These are phyloP conservation scores for Rotaria socialis DNA, from an alignment of 2,888 invertebrate genomes.

Conservation along the genomic window DNA sequence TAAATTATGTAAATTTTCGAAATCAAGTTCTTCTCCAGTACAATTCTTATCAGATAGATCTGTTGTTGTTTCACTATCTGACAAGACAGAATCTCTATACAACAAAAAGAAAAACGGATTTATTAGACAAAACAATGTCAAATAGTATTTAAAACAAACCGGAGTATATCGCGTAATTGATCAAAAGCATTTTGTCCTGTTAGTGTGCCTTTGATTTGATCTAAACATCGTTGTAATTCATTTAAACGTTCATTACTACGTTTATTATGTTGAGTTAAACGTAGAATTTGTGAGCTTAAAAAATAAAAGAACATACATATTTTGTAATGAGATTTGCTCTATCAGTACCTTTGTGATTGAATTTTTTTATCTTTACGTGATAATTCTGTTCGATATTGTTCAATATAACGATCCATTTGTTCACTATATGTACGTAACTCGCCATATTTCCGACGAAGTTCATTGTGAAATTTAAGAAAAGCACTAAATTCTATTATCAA, in stretches of 20 bases:
- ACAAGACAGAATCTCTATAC: not conserved
- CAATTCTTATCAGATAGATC: slow-evolving; percentile 30
- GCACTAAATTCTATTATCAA: not conserved
- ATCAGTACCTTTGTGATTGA: slow-evolving; percentile 18
- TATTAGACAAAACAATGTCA: not conserved
- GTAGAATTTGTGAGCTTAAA: slow-evolving; percentile 29
- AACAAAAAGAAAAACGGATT: not conserved
- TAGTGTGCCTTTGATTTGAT: slow-evolving; percentile 23
- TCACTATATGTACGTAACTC: not conserved
- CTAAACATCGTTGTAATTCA: slow-evolving; percentile 24
- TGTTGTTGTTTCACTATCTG: slow-evolving; percentile 32
- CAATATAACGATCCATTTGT: slow-evolving; percentile 3
- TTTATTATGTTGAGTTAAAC: slow-evolving; percentile 33
- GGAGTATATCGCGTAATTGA: slow-evolving; percentile 16
- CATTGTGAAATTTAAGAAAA: slow-evolving; percentile 24
- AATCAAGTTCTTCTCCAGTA: slow-evolving; percentile 34
- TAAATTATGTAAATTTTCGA: not conserved
- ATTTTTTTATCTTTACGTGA: slow-evolving; percentile 28
- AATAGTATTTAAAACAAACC: not conserved
- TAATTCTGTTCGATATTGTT: slow-evolving; percentile 25
- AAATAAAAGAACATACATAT: not conserved
- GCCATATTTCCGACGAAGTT: slow-evolving; percentile 24
- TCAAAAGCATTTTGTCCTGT: slow-evolving; percentile 19
- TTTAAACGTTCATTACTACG: slow-evolving; percentile 2
- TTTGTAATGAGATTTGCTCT: not conserved